phyloP scores from a whole-genome alignment of 2,797 vertebrate species.

The Gila robusta region DNA sequence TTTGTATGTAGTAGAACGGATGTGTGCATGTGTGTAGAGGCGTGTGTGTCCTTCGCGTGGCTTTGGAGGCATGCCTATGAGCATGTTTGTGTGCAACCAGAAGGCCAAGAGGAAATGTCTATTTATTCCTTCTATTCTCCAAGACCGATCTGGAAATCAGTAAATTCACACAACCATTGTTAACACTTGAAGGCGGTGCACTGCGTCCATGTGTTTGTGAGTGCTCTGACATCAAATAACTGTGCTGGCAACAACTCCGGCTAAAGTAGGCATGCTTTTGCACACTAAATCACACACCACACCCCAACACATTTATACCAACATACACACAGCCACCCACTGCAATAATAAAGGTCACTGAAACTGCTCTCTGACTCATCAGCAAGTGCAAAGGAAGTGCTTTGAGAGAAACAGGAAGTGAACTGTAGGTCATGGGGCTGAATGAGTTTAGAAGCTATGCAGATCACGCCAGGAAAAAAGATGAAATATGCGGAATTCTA shows the following conservation, averaged over 20 bases:
- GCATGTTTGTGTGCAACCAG: conserved; percentile 42
- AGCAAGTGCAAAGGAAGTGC: conserved; percentile 46
- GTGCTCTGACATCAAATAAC: conserved; percentile 12
- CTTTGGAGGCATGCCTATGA: conserved; percentile 9
- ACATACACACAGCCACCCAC: not conserved
- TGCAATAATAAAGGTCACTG: conserved; percentile 12
- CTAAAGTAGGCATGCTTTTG: not conserved
- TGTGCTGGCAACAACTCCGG: not conserved
- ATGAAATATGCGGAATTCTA: not conserved
- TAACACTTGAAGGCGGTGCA: conserved; percentile 23
- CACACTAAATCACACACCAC: conserved; percentile 5
- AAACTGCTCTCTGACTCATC: conserved; percentile 46
- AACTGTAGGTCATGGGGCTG: conserved; percentile 30
- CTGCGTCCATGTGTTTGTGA: conserved; percentile 3
- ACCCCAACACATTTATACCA: conserved; percentile 3
- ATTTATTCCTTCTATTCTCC: conserved; percentile 76
- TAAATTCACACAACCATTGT: conserved; percentile 51
- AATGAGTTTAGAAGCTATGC: not conserved
- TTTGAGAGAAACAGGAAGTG: conserved; percentile 58
- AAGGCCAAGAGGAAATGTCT: conserved; percentile 74
- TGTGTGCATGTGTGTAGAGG: conserved; percentile 37
- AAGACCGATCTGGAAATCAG: conserved; percentile 48
- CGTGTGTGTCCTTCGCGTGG: not conserved
- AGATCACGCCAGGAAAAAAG: not conserved
- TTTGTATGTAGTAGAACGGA: conserved; percentile 29